phyloP scores from a whole-genome alignment of 2,797 vertebrate genomes.

The Mormyrops attenuatus region DNA sequence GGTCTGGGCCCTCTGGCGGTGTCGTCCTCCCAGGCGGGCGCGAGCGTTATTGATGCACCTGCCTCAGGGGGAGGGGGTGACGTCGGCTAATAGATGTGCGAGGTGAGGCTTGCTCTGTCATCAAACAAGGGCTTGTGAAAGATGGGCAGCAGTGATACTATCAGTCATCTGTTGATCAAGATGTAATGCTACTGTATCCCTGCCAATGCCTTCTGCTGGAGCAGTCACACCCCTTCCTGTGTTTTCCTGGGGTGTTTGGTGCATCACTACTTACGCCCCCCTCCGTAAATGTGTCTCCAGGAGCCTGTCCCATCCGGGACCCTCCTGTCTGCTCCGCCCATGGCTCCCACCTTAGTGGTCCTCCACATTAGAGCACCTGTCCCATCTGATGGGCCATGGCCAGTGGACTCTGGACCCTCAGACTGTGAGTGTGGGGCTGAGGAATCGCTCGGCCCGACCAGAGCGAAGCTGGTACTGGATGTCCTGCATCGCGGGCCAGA shows the following conservation, averaged over 20 bases:
- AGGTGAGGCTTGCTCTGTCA: conserved; percentile 78
- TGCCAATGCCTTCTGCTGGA: conserved; percentile 6
- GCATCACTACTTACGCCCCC: conserved; percentile 8
- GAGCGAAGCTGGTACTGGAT: neutral
- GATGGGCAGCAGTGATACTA: conserved; percentile 84
- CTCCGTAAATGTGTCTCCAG: neutral
- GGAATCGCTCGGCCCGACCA: neutral
- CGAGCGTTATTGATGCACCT: conserved; percentile 88
- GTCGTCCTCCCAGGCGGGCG: conserved; percentile 52
- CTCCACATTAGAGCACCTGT: neutral
- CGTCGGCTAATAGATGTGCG: conserved; percentile 77
- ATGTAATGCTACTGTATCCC: conserved; percentile 72
- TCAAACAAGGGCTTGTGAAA: conserved; percentile 91
- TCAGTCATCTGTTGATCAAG: conserved; percentile 99
- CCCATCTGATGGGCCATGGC: neutral
- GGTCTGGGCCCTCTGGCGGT: conserved; percentile 64
- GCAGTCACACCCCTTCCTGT: conserved; percentile 13
- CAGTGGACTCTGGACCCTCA: neutral
- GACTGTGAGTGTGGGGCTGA: neutral
- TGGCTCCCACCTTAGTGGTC: neutral
- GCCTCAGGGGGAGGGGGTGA: conserved; percentile 74
- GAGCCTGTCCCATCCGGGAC: neutral
- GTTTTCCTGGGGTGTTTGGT: conserved; percentile 35
- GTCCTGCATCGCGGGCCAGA: neutral
- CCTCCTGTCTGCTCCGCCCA: neutral